Evolutionary conservation across 2,113 vertebrate species (phyloP), one percentile per base, ranked within the genome.

Genomic region (Ellobius talpinus): DNA sequence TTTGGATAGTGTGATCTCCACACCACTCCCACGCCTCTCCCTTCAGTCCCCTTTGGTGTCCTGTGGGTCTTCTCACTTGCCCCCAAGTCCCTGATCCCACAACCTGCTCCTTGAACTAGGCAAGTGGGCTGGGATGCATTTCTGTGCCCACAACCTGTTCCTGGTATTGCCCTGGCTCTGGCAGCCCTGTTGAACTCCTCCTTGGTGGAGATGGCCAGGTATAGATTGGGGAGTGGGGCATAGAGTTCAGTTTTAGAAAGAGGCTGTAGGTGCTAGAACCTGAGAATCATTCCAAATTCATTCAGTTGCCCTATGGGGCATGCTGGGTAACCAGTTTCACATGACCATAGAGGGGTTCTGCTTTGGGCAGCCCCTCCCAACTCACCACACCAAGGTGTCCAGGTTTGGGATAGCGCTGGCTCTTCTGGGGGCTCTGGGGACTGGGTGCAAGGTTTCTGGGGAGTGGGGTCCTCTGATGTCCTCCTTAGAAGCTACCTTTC

Each of bases 251-350:
- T n/a, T 70, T 52, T 87, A 52, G 63, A n/a, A 36, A 24, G 24
- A 16, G 42, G 72, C 26, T 7, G 7, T n/a, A 50, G 72, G 36
- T 82, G 1, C 5, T 16, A 7, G 42, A 26, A 4, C 36, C 72
- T 42, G 73, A 50, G 74, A 39, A 5, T 2, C 73, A 50, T 39
- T 23, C 21, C 19, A 39, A 0, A 14, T 12, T 0, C 0, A 0
- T 23, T 65, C 24, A 21, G n/a, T 89, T 8, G 31, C 10, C 16
- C 16, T 13, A 0, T 0, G 3, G 31, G 2, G 5, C 0, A 0
- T 2, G 0, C 13, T 39, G 33, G 39, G n/a, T 63, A 11, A 21
- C 5, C 0, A 36, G 33, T 10, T 31, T 39, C 24, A 0, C 7
- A 19, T 26, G n/a, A 33, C 31, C 50, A 52, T 29, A 42, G 50